A percentile compares a stretch with the other conserved stretches of the same genome.
Evolutionary conservation across 2,888 invertebrate genomes (phyloP).

Genomic region (Drosophila putrida): DNA sequence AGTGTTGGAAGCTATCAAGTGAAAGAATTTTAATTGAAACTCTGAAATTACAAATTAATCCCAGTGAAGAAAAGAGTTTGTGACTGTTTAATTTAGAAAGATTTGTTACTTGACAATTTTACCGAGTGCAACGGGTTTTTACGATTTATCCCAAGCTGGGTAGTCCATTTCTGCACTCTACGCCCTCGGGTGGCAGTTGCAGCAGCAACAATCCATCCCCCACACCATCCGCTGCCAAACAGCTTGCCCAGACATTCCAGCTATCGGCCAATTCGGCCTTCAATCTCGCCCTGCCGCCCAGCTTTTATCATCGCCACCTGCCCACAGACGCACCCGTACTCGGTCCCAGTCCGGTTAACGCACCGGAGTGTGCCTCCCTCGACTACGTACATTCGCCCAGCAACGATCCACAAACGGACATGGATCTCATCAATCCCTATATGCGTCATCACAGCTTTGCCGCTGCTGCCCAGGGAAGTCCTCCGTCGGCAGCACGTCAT

Average conservation of each 20-base stretch:
- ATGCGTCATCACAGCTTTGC: slow-evolving; percentile 83
- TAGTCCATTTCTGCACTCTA: slow-evolving; percentile 84
- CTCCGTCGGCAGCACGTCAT: slow-evolving; percentile 76
- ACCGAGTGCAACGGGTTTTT: slow-evolving; percentile 30
- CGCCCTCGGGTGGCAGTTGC: slow-evolving; percentile 85
- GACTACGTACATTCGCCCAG: slow-evolving; percentile 51
- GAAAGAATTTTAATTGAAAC: slow-evolving; percentile 4
- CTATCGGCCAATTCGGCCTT: slow-evolving; percentile 83
- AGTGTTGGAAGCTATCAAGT: neutral
- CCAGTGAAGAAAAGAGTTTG: slow-evolving; percentile 1
- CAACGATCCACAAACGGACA: slow-evolving; percentile 57
- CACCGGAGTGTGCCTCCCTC: slow-evolving; percentile 32
- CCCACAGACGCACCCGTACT: slow-evolving; percentile 32
- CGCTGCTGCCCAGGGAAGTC: slow-evolving; percentile 73
- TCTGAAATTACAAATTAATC: neutral
- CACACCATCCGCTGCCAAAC: slow-evolving; percentile 60
- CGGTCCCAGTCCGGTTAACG: slow-evolving; percentile 49
- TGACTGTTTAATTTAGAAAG: neutral
- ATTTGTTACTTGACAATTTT: neutral
- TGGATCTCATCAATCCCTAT: slow-evolving; percentile 84
- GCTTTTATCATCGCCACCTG: slow-evolving; percentile 63
- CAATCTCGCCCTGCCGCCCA: slow-evolving; percentile 83
- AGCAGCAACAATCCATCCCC: slow-evolving; percentile 68
- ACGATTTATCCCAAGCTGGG: slow-evolving; percentile 82
- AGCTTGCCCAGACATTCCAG: slow-evolving; percentile 75